Conservation (phyloP, 23 tunicate species). For the Styela clava region DNA sequence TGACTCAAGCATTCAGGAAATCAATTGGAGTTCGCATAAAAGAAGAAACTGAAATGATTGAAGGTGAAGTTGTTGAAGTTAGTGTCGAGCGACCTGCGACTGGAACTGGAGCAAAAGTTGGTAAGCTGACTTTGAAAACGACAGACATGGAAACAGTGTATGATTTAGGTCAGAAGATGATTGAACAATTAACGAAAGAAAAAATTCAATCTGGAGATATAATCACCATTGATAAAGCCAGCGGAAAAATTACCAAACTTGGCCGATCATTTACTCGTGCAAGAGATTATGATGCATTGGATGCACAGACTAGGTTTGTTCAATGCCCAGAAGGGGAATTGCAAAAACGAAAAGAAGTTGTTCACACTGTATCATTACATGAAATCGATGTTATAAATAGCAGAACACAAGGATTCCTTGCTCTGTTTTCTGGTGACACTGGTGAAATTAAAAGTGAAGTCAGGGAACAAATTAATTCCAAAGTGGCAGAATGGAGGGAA, state of each 20-base stretch:
- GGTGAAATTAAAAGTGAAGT: constrained; percentile 93
- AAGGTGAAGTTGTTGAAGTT: constrained; percentile 99
- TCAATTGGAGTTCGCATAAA: constrained; percentile 95
- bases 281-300: constrained; percentile 93
- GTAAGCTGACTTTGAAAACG: constrained; percentile 94
- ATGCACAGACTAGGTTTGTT: constrained; percentile 80
- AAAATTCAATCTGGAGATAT: constrained; percentile 97
- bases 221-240: constrained; percentile 95
- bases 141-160: constrained; percentile 99
- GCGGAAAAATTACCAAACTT: constrained; percentile 82
- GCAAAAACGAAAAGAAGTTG: constrained; percentile 96
- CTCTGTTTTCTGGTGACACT: constrained; percentile 86
- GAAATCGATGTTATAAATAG: constrained; percentile 99
- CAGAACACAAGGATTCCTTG: constrained; percentile 96
- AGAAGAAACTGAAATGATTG: constrained; percentile 98
- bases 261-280: constrained; percentile 96
- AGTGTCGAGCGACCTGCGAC: constrained; percentile 98
- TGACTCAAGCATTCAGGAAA: constrained; percentile 97
- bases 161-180: constrained; percentile 98
- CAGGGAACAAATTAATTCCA: constrained; percentile 89
- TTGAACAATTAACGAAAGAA: constrained; percentile 93
- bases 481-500: constrained; percentile 98
- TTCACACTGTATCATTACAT: constrained; percentile 95
- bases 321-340: constrained; percentile 99
- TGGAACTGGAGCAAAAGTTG: constrained; percentile 96